Conservation (phyloP, 2,888 invertebrate species). For the Capitulum mitella region DNA sequence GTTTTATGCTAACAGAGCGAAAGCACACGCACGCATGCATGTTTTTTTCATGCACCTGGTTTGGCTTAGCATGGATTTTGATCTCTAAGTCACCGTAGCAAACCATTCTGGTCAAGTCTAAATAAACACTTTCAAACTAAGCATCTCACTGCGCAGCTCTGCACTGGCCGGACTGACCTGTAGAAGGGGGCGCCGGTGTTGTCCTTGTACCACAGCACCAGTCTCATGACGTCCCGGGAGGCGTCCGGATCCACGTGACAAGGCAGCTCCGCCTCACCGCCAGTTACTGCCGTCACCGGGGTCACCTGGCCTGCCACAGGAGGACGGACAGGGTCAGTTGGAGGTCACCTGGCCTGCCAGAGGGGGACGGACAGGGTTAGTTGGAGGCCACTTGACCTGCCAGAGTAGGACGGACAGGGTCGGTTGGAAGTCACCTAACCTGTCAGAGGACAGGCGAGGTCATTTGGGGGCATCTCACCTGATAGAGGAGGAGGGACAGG, state of each 20-base stretch:
- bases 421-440: neutral
- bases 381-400: neutral
- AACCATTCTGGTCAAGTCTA: too few species aligned
- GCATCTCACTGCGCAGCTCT: too few species aligned
- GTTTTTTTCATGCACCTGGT: too few species aligned
- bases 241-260: slow-evolving; percentile 76
- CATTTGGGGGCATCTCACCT: neutral
- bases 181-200: slow-evolving; percentile 41
- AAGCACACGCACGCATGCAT: too few species aligned
- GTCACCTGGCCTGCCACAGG: slow-evolving; percentile 30
- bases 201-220: slow-evolving; percentile 42
- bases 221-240: slow-evolving; percentile 41
- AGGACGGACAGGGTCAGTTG: neutral
- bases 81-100: too few species aligned
- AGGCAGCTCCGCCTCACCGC: slow-evolving; percentile 71
- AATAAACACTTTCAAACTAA: too few species aligned
- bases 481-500: neutral
- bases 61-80: too few species aligned
- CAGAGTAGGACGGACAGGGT: neutral
- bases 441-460: neutral
- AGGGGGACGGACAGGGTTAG: neutral
- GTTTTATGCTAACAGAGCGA: too few species aligned
- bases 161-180: slow-evolving; percentile 36
- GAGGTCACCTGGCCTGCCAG: neutral
- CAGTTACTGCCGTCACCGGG: slow-evolving; percentile 66